Conservation (phyloP, 2,113 vertebrate genomes). For the Leuciscus idus region DNA sequence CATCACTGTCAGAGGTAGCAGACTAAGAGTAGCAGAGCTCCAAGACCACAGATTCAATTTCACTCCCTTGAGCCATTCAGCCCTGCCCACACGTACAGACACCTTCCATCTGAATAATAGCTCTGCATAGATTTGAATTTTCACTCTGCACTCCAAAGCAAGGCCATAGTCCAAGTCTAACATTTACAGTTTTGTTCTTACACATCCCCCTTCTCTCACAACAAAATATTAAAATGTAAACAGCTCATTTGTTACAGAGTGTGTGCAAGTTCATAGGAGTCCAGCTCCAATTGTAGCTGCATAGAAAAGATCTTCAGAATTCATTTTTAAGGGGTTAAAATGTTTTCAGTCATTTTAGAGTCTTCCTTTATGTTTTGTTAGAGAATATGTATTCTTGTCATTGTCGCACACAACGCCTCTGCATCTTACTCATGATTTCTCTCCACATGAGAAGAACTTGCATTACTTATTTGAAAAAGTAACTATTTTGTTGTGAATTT, state of each 20-base stretch:
- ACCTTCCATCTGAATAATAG: conserved; percentile 46
- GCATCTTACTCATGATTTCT: too few species aligned
- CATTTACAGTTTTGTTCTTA: background rate
- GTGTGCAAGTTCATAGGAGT: background rate
- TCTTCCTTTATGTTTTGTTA: background rate
- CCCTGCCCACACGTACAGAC: conserved; percentile 27
- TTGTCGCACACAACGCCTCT: too few species aligned
- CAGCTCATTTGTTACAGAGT: background rate
- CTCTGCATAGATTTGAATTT: conserved; percentile 19
- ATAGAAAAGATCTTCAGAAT: background rate
- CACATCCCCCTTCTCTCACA: background rate
- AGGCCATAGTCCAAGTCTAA: conserved; percentile 22
- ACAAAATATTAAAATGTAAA: background rate
- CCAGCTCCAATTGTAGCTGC: background rate
- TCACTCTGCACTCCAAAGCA: conserved; percentile 12
- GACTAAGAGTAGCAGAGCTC: conserved; percentile 40
- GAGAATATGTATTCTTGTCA: too few species aligned
- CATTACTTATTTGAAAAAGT: too few species aligned
- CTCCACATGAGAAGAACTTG: too few species aligned
- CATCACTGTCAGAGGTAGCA: conserved; percentile 56
- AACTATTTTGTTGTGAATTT: too few species aligned
- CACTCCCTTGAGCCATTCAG: conserved; percentile 46
- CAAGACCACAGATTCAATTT: conserved; percentile 47
- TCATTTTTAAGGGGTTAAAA: background rate
- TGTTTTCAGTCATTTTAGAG: background rate